Evolutionary conservation across 2,888 invertebrate species (phyloP), one percentile per base, ranked within the genome.

Genomic region (Plagodis dolabraria): DNA sequence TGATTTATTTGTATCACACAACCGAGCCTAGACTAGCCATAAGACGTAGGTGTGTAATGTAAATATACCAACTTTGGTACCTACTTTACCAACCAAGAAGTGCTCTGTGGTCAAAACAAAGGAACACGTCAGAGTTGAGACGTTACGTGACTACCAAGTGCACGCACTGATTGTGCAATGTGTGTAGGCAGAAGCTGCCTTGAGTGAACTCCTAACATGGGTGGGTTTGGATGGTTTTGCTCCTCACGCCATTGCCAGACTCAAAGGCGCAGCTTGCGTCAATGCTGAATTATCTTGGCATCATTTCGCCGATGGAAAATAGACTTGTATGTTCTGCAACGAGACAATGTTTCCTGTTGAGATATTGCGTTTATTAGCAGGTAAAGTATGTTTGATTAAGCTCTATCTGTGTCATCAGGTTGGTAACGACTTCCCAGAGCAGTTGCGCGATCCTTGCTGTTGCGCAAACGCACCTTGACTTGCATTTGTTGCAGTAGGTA

Each of bases 401-500:
- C 52, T 54, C 47, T 62, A 64, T 62, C 63, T 64, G 60, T 65
- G 65, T 64, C 65, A 65, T 67, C 67, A 57, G 60, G 60, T 54
- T 57, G 59, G 60, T 62, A 57, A 57, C 57, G 61, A 64, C 67
- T 64, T 66, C 62, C 65, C 63, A 65, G 69, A 64, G 64, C 58
- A 47, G 63, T 69, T 68, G 73, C 74, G 72, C 67, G 75, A 79
- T 79, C 75, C 77, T 80, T 79, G 75, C 70, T 62, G 74, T 86
- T 88, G 82, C 80, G 83, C 76, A 85, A 86, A 72, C 72, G 80
- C 77, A 86, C 85, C 85, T 87, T 88, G 87, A 87, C 82, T 83
- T 79, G 85, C 77, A 83, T 82, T 80, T 74, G 82, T 76, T 81
- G 77, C 74, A 60, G 48, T 53, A 47, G 35, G 35, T 36, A 74